Evolutionary conservation across 2,888 invertebrate genomes (phyloP).

Genomic region (Thalpophila matura): DNA sequence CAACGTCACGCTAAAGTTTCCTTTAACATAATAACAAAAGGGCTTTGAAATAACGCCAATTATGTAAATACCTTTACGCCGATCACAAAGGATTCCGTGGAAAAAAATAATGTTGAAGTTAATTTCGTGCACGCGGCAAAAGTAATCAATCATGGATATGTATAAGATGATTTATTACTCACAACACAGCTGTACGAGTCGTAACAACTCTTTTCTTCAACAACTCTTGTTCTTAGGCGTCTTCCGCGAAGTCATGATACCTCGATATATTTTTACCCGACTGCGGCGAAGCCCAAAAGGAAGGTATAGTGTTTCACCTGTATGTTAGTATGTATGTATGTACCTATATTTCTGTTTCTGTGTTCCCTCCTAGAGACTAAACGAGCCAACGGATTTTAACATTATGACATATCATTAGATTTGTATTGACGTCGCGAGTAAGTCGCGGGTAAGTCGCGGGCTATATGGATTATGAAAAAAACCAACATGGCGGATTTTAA

Average conservation of each 20-base stretch:
- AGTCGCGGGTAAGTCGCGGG: no score
- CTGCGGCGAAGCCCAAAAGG: no score
- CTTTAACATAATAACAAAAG: slow-evolving; percentile 57
- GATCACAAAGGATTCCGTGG: slow-evolving; percentile 55
- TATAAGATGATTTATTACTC: slow-evolving; percentile 82
- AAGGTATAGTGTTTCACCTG: no score
- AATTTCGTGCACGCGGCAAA: slow-evolving; percentile 72
- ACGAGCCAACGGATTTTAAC: no score
- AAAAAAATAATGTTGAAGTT: slow-evolving; percentile 67
- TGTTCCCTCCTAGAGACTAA: no score
- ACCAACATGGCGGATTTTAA: no score
- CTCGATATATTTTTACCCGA: slow-evolving; percentile 5
- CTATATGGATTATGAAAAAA: no score
- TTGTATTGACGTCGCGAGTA: no score
- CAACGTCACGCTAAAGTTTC: slow-evolving; percentile 58
- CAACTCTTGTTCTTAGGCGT: slow-evolving; percentile 58
- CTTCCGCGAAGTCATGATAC: slow-evolving; percentile 4
- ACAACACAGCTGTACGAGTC: slow-evolving; percentile 78
- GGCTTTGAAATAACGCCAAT: slow-evolving; percentile 61
- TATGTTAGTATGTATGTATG: no score
- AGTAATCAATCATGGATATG: slow-evolving; percentile 82
- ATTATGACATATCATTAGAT: no score
- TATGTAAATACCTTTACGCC: slow-evolving; percentile 63
- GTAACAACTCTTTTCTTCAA: slow-evolving; percentile 78
- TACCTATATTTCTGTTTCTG: no score